Evolutionary conservation across 92 coral and sea anemone species (phyloP).

Genomic region (Phenganax marumi): DNA sequence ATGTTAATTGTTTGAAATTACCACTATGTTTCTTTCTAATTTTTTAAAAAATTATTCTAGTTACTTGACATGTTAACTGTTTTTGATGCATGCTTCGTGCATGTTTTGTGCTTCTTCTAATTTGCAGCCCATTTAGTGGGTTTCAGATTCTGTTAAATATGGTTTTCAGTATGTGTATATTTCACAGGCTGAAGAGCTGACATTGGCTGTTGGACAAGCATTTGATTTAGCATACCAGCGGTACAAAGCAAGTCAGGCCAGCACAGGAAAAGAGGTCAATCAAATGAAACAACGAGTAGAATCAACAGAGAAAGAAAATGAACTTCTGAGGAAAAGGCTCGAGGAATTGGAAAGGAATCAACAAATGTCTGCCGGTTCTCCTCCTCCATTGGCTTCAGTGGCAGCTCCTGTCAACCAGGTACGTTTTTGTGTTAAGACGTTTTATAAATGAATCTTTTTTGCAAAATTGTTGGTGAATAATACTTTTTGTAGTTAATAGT

Average conservation of each 20-base stretch:
- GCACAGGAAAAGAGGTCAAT: slow-evolving; percentile 56
- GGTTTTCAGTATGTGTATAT: neutral
- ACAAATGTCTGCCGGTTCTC: slow-evolving; percentile 25
- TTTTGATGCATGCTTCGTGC: neutral
- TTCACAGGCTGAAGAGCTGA: slow-evolving; percentile 82
- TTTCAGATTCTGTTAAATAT: neutral
- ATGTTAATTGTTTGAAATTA: too few relatives aligned
- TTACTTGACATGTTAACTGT: too few relatives aligned
- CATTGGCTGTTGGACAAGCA: slow-evolving; percentile 94
- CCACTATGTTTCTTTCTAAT: too few relatives aligned
- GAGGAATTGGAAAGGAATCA: slow-evolving; percentile 72
- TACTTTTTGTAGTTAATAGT: too few relatives aligned
- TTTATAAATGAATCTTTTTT: neutral
- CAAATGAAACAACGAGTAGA: slow-evolving; percentile 75
- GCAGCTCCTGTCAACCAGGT: slow-evolving; percentile 41
- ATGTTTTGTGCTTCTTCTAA: neutral
- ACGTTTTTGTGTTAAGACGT: neutral
- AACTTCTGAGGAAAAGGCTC: slow-evolving; percentile 72
- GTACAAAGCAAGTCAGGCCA: slow-evolving; percentile 66
- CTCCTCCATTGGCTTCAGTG: slow-evolving; percentile 4
- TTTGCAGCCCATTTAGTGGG: too few relatives aligned
- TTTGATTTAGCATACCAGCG: slow-evolving; percentile 91
- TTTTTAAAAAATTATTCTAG: too few relatives aligned
- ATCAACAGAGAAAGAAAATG: slow-evolving; percentile 85
- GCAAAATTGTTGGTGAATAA: too few relatives aligned